These are phyloP conservation scores for Chelonus insularis DNA, from an alignment of 1,140 invertebrate species.

Conservation along the genomic window DNA sequence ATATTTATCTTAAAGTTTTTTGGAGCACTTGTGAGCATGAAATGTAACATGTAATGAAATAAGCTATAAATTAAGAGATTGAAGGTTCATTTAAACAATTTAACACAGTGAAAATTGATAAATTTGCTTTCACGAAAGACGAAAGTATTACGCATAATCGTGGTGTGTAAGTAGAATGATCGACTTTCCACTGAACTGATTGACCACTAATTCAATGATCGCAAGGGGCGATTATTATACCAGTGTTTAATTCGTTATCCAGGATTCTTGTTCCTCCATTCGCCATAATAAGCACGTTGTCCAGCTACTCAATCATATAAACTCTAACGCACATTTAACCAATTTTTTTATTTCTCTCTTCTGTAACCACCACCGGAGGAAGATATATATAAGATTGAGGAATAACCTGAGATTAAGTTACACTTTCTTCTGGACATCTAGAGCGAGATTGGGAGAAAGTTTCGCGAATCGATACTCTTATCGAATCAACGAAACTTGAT, in stretches of 20 bases:
- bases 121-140: slow-evolving; percentile 1
- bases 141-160: not conserved
- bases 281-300: slow-evolving; percentile 21
- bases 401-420: slow-evolving; percentile 3
- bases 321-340: slow-evolving; percentile 14
- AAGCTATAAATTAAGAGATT: too few species aligned
- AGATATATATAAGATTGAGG: not conserved
- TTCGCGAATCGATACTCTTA: slow-evolving; percentile 24
- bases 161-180: slow-evolving; percentile 8
- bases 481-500: slow-evolving; percentile 20
- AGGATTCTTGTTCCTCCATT: slow-evolving; percentile 1
- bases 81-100: not conserved
- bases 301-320: slow-evolving; percentile 14
- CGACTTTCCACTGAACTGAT: slow-evolving; percentile 30
- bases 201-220: slow-evolving; percentile 43
- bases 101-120: not conserved
- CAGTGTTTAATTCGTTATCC: slow-evolving; percentile 35
- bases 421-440: not conserved
- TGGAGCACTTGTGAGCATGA: too few species aligned
- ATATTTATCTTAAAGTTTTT: too few species aligned
- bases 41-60: too few species aligned
- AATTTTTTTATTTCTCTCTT: slow-evolving; percentile 4
- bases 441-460: slow-evolving; percentile 25
- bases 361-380: not conserved
- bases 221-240: slow-evolving; percentile 39